phyloP scores from a whole-genome alignment of 2,888 invertebrate genomes.

The Opisthograptis luteolata region DNA sequence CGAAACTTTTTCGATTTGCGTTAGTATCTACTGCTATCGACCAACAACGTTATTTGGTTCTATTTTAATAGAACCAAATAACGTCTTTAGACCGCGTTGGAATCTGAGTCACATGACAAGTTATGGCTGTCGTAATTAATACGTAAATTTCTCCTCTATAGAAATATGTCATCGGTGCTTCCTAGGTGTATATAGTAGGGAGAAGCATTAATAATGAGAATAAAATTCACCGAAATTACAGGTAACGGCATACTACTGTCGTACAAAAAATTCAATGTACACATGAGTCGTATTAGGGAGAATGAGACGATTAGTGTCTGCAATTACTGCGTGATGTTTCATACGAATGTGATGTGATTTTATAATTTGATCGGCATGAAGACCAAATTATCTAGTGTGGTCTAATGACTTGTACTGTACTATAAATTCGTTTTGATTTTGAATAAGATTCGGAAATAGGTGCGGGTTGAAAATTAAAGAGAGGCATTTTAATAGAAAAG shows the following conservation, averaged over 20 bases:
- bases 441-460: not conserved
- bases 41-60: no score
- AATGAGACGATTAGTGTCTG: constrained; percentile 63
- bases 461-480: no score
- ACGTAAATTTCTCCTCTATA: constrained; percentile 1
- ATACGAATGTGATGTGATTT: constrained; percentile 48
- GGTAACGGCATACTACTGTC: constrained; percentile 49
- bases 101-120: no score
- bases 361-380: constrained; percentile 53
- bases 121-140: no score
- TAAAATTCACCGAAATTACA: constrained; percentile 52
- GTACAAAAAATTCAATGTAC: constrained; percentile 58
- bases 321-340: constrained; percentile 58
- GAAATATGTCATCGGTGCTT: not conserved
- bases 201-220: constrained; percentile 43
- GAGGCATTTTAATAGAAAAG: no score
- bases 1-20: no score
- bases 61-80: no score
- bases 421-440: not conserved
- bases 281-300: constrained; percentile 48
- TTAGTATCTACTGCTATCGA: no score
- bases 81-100: no score
- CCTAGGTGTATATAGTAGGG: constrained; percentile 31
- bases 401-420: constrained; percentile 6
- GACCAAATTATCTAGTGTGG: constrained; percentile 32